Evolutionary conservation across 2,888 invertebrate genomes (phyloP).

Genomic region (Oxyteleia sp.): DNA sequence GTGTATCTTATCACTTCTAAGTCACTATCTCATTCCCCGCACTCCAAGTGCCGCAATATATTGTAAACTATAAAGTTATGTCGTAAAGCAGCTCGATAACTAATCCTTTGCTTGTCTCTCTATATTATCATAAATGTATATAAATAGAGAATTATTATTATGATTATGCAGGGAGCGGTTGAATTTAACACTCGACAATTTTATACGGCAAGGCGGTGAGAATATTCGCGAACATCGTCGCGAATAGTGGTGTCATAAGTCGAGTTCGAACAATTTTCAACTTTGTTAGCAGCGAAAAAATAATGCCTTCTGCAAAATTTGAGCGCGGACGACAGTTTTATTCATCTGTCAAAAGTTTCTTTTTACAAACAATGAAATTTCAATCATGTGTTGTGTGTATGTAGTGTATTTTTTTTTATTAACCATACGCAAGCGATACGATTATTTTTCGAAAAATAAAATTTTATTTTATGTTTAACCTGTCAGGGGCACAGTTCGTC

Average conservation of each 20-base stretch:
- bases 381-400: conserved; percentile 1
- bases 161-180: conserved; percentile 21
- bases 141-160: conserved; percentile 32
- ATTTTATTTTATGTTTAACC: conserved; percentile 11
- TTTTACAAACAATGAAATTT: conserved; percentile 17
- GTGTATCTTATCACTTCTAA: conserved; percentile 34
- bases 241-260: conserved; percentile 14
- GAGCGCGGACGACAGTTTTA: conserved; percentile 18
- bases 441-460: neutral
- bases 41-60: conserved; percentile 20
- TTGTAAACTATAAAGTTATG: conserved; percentile 37
- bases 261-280: conserved; percentile 9
- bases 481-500: conserved; percentile 8
- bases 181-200: conserved; percentile 33
- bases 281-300: conserved; percentile 17
- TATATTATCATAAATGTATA: conserved; percentile 29
- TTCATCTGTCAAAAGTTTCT: conserved; percentile 41
- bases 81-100: conserved; percentile 34
- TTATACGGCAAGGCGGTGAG: conserved; percentile 5
- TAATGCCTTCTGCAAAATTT: conserved; percentile 28
- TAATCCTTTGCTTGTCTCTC: conserved; percentile 16
- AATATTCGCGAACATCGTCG: conserved; percentile 13
- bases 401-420: too few species aligned
- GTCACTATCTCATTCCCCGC: conserved; percentile 15
- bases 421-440: too few species aligned